phyloP scores from a whole-genome alignment of 2,888 invertebrate genomes.

The Oscheius sp. region DNA sequence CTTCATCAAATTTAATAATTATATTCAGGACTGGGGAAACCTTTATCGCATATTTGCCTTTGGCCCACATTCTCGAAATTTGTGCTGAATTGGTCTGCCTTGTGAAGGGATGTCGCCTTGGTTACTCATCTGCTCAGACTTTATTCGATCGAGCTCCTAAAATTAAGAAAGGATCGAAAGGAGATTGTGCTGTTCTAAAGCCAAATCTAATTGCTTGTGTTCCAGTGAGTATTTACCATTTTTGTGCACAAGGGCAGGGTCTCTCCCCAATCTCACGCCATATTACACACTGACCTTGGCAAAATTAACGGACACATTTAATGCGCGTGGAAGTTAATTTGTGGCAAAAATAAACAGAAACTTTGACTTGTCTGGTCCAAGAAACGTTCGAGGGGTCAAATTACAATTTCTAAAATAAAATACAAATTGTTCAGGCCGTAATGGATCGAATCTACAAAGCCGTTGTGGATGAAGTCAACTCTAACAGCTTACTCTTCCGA shows the following conservation, averaged over 20 bases:
- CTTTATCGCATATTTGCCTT: constrained; percentile 91
- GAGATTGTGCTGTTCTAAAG: constrained; percentile 87
- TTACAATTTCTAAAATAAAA: constrained; percentile 8
- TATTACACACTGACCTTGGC: constrained; percentile 15
- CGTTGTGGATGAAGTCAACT: constrained; percentile 77
- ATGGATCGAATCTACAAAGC: constrained; percentile 96
- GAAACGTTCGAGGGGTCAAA: too few relatives aligned
- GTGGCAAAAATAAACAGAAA: too few relatives aligned
- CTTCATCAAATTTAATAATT: constrained; percentile 27
- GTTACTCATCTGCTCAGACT: constrained; percentile 93
- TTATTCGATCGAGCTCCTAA: constrained; percentile 80
- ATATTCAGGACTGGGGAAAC: constrained; percentile 78
- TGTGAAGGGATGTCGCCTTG: constrained; percentile 78
- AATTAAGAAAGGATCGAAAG: constrained; percentile 91
- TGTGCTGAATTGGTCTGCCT: constrained; percentile 78
- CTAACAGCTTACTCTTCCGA: constrained; percentile 80
- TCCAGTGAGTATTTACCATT: constrained; percentile 77
- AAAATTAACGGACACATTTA: neutral
- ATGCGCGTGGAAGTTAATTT: neutral
- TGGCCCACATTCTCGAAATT: constrained; percentile 95
- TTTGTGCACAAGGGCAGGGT: neutral
- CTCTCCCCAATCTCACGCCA: neutral
- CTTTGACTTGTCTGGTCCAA: too few relatives aligned
- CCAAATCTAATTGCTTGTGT: constrained; percentile 96
- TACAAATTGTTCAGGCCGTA: constrained; percentile 87